These are phyloP conservation scores for Strigamia maritima DNA, from an alignment of 2,888 invertebrate genomes.

Conservation along the genomic window DNA sequence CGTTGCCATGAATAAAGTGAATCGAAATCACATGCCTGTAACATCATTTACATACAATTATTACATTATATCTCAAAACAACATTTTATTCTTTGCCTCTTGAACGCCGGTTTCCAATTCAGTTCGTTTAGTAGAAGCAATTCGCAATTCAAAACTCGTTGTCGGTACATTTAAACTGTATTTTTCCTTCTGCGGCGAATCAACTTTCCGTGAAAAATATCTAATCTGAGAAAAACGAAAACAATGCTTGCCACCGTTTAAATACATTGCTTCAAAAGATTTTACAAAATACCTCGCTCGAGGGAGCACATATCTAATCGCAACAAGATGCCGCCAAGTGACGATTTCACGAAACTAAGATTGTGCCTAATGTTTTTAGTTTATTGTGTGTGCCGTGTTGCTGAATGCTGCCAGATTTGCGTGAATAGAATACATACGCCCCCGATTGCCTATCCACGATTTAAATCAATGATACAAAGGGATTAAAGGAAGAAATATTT, in stretches of 20 bases:
- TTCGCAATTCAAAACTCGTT: background rate
- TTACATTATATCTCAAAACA: background rate
- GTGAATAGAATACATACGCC: background rate
- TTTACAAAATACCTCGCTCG: too few relatives aligned
- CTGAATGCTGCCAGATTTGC: background rate
- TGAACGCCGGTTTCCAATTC: background rate
- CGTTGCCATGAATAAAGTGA: conserved; percentile 43
- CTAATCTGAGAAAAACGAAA: too few relatives aligned
- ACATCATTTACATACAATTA: background rate
- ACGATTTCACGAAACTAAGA: background rate
- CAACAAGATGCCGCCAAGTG: background rate
- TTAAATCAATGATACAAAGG: background rate
- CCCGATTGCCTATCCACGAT: background rate
- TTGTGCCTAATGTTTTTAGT: background rate
- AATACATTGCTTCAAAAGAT: background rate
- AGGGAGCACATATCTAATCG: background rate
- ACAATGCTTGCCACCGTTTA: background rate
- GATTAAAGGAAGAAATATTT: background rate
- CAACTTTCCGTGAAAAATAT: background rate
- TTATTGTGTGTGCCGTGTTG: conserved; percentile 26
- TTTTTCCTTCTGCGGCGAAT: background rate
- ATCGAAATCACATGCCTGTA: background rate
- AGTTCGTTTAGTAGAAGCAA: background rate
- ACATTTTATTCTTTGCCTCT: background rate
- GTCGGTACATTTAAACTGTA: background rate